Evolutionary conservation across 2,113 vertebrate species (phyloP).

Genomic region (Muntiacus muntjak): DNA sequence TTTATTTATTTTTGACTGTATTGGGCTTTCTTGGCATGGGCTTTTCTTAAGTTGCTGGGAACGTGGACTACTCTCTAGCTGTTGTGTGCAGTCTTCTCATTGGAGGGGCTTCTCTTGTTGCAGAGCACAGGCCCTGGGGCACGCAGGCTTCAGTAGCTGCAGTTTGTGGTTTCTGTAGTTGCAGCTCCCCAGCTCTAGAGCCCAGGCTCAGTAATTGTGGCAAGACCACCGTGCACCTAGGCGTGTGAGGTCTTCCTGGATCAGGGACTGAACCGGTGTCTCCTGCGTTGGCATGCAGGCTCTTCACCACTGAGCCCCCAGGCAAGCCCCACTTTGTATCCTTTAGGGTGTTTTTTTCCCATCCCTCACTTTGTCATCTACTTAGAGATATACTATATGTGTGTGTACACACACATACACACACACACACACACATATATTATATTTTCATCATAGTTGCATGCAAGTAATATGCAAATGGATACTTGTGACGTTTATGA

Average conservation of each 20-base stretch:
- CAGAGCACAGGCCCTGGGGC: not conserved
- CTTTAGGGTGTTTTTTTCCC: not conserved
- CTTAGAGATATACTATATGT: not conserved
- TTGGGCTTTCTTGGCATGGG: not conserved
- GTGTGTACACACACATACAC: too few species aligned
- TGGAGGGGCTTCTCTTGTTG: not conserved
- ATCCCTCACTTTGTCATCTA: not conserved
- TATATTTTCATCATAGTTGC: not conserved
- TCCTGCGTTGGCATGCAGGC: not conserved
- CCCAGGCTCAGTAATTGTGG: not conserved
- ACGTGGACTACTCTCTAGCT: not conserved
- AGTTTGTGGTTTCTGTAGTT: not conserved
- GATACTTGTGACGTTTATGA: not conserved
- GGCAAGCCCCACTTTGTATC: not conserved
- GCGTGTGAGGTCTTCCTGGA: not conserved
- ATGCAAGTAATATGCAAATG: not conserved
- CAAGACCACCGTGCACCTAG: accelerated
- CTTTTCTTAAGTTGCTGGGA: not conserved
- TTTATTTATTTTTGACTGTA: not conserved
- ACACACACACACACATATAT: too few species aligned
- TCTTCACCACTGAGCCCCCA: not conserved
- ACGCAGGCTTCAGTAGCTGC: accelerated
- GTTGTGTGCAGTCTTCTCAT: not conserved
- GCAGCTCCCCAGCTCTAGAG: not conserved
- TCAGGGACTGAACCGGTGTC: not conserved